Base-by-base conservation (phyloP, 2,113 vertebrate genomes). In the Labrus mixtus region DNA sequence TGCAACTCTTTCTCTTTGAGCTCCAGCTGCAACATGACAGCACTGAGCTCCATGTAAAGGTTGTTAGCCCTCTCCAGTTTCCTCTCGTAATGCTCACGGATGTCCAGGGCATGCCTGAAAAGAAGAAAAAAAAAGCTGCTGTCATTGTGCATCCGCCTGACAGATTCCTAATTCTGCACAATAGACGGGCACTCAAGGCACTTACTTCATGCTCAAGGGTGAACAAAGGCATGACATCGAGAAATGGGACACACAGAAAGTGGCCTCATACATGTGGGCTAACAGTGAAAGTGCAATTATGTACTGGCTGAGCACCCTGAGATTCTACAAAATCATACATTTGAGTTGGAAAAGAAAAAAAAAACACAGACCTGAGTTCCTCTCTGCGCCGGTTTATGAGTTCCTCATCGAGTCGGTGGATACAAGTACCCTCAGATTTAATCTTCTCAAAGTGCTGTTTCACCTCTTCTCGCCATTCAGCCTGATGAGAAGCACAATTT, bases 361-460 rank as follows among this genome's bases (percentile, higher is more conserved):
- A 51, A 55, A 62, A 37, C 45, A 23, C 89, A 74, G 76, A 98
- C 98, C 98, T 96, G 82, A 99, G 97, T 79, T 99, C 98, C 77
- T 99, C 98, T 59, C 97, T 93, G 63, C 98, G 95, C 1, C 97
- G 91, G 91, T 97, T 96, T 91, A 99, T 97, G 76, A 99, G 93
- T 66, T 99, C 97, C 91, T 99, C 98, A 57, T 99, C 98, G 41
- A 99, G 94, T 48, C 97, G 95, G 87, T 99, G 98, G 70, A 99
- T 91, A 90, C 98, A 99, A 15, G 98, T 98, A 22, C 97, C 98
- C 91, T 99, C 98, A 1, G 97, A 98, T 84, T 98, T 98, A 89
- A 99, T 99, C 93, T 99, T 99, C 93, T 99, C 98, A 71, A 99
- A 99, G 93, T 99, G 97, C 84, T 97, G 95, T 90, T 97, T 97